Conservation (phyloP, 92 coral and sea anemone genomes). For the Parazoanthus atlanticus region DNA sequence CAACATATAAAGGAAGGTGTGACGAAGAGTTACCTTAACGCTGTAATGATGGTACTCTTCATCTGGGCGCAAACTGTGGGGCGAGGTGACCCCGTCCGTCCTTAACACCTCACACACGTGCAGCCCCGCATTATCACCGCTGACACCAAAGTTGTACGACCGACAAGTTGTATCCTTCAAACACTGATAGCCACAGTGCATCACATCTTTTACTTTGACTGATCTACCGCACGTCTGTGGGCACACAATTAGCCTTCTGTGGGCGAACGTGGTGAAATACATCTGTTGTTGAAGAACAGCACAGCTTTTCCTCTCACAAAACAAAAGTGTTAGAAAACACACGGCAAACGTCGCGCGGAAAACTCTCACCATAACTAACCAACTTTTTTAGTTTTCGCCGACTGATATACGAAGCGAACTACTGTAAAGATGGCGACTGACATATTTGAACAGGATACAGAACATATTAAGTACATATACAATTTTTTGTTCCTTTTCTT, state of each 20-base stretch:
- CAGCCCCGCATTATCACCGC: background rate
- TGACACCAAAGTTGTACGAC: conserved; percentile 1
- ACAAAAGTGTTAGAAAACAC: too few species aligned
- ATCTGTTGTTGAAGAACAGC: background rate
- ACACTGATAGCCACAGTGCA: background rate
- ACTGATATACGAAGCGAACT: too few species aligned
- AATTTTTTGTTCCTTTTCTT: too few species aligned
- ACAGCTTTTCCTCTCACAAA: too few species aligned
- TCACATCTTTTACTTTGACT: background rate
- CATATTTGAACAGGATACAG: too few species aligned
- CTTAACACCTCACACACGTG: background rate
- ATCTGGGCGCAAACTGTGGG: background rate
- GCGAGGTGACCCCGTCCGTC: background rate
- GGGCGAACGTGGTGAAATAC: background rate
- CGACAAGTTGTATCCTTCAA: background rate
- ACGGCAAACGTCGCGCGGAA: too few species aligned
- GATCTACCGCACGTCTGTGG: background rate
- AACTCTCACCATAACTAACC: too few species aligned
- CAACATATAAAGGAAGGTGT: too few species aligned
- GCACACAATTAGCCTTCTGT: background rate
- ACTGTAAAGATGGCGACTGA: too few species aligned
- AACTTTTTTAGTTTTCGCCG: too few species aligned
- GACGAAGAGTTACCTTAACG: background rate
- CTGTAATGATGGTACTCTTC: background rate
- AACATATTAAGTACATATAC: too few species aligned